A percentile compares a stretch with the other conserved stretches of the same genome.
phyloP scores from a whole-genome alignment of 2,113 vertebrate genomes.

The Dascyllus trimaculatus region DNA sequence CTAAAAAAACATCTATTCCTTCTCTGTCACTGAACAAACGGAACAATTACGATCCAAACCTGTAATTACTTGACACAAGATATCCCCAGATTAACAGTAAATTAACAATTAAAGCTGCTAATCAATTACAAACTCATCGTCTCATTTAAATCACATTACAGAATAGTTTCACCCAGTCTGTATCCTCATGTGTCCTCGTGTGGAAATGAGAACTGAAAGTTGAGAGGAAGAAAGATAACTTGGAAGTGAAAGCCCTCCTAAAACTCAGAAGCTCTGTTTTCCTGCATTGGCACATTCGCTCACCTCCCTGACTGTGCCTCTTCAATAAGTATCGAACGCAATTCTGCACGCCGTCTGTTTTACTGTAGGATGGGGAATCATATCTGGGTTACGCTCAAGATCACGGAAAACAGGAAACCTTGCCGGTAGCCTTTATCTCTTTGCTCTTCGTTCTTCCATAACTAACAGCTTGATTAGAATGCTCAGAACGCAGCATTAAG shows the following conservation, averaged over 20 bases:
- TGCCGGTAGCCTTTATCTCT: conserved; percentile 48
- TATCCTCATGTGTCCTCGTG: background rate
- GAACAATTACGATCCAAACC: no score
- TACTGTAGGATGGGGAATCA: conserved; percentile 36
- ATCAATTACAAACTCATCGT: background rate
- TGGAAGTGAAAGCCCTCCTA: conserved; percentile 4
- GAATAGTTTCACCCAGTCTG: background rate
- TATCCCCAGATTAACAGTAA: background rate
- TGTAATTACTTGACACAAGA: background rate
- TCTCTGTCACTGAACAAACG: background rate
- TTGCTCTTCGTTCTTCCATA: conserved; percentile 30
- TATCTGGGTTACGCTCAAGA: conserved; percentile 60
- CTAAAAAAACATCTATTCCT: background rate
- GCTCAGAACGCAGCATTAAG: conserved; percentile 28
- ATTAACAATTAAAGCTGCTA: background rate
- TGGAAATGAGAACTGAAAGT: conserved; percentile 9
- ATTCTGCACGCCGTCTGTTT: conserved; percentile 29
- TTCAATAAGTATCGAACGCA: conserved; percentile 31
- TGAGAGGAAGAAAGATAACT: conserved; percentile 17
- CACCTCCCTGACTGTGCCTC: conserved; percentile 6
- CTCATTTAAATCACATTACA: background rate
- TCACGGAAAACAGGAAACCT: conserved; percentile 45
- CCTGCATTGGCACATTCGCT: background rate
- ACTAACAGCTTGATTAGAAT: conserved; percentile 53
- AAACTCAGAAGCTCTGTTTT: conserved; percentile 1